Base-by-base conservation (phyloP, 2,888 invertebrate species). In the Ernsta delagoae region DNA sequence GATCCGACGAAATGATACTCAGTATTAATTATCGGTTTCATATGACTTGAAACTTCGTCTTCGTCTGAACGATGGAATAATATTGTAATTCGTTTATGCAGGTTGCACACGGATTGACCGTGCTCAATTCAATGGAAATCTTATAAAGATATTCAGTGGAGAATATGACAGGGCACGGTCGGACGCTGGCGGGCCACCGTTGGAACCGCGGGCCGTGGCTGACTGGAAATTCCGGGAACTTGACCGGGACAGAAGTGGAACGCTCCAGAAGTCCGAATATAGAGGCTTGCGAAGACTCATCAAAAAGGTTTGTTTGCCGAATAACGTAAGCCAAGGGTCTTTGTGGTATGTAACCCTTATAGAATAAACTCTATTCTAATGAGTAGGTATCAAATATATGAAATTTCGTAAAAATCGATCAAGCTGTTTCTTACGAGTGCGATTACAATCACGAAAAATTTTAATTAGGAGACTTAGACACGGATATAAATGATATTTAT, bases 201-300 rank as follows among this genome's bases (percentile, higher is more conserved):
- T 82, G 57, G 87, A 91, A 60, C 95, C 95, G 36, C 86, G 90
- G 16, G 80, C 86, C 11, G 96, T 98, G 0, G 93, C 98, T 11
- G 96, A 96, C 74, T 99, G 99, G 99, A 98, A 99, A 88, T 99
- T 99, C 86, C 90, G 94, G 34, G 95, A 96, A 72, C 94, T 99
- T 78, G 99, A 99, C 88, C 92, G 93, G 72, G 97, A 99, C 87
- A 94, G 94, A 60, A 97, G 98, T 88, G 95, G 95, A 62, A 92
- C 95, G 68, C 90, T 99, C 78, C 97, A 97, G 83, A 96, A 96
- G 79, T 95, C 95, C 57, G 99, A 99, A 86, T 97, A 98, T 83
- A 95, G 96, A 73, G 96, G 97, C 74, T 92, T 99, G 43, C 95
- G 96, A 75, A 94, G 96, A 77, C 95, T 98, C 62, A 96, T 98